These are phyloP conservation scores for Panopea generosa DNA, from an alignment of 2,888 invertebrate genomes.

Conservation along the genomic window DNA sequence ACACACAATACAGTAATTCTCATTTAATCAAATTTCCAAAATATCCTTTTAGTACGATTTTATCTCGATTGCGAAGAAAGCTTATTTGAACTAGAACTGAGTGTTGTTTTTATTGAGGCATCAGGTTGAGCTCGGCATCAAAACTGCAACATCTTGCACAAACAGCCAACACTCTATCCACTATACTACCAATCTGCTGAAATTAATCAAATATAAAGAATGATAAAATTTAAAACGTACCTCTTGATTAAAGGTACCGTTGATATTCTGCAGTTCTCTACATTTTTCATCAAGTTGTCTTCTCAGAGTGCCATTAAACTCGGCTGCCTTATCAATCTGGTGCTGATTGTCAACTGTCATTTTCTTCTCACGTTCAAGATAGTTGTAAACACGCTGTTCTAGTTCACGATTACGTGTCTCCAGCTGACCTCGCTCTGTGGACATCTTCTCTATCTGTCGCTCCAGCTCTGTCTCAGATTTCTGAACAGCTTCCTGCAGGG, in stretches of 20 bases:
- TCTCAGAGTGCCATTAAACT: constrained; percentile 55
- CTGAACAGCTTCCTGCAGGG: constrained; percentile 50
- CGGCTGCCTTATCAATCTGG: constrained; percentile 43
- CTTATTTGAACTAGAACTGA: no score
- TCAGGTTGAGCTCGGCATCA: no score
- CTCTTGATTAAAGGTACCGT: constrained; percentile 37
- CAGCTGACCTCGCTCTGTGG: constrained; percentile 38
- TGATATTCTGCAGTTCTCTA: constrained; percentile 16
- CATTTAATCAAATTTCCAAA: no score
- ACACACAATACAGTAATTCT: no score
- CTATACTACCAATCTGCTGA: no score
- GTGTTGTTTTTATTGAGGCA: no score
- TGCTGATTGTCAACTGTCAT: constrained; percentile 50
- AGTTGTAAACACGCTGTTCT: constrained; percentile 41
- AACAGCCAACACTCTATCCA: no score
- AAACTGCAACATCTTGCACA: no score
- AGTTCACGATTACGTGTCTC: constrained; percentile 48
- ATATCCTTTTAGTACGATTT: no score
- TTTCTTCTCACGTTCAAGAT: constrained; percentile 60
- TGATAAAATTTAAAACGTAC: constrained; percentile 14
- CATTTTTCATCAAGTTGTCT: constrained; percentile 39
- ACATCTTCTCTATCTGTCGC: constrained; percentile 37
- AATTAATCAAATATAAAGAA: no score
- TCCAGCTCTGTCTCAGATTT: constrained; percentile 53
- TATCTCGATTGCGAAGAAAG: no score